Evolutionary conservation across 2,113 vertebrate species (phyloP), one percentile per base, ranked within the genome.

Genomic region (Polypterus senegalus): DNA sequence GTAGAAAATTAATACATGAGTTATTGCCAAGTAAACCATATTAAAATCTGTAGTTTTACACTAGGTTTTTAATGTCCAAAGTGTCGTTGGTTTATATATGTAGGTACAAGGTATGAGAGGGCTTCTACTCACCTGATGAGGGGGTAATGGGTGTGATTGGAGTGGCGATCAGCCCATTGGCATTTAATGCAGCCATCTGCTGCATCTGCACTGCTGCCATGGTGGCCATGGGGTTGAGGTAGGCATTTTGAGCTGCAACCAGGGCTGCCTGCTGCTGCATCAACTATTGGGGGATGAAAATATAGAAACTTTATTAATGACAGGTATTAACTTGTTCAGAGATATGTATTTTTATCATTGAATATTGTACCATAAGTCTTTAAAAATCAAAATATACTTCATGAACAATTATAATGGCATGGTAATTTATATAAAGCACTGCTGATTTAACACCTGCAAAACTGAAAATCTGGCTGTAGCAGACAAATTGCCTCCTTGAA

Each of bases 181-280:
- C 89, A 69, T 91, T 94, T 77, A 95, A 90, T 54, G 91, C 87
- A 1, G 92, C 91, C 81, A 94, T 87, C 76, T 95, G 93, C 76
- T 94, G 92, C 90, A 95, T 93, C 80, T 96, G 92, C 64, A 93
- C 89, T 0, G 92, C 90, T 2, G 92, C 90, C 79, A 93, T 90
- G 71, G 91, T 91, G 76, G 91, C 89, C 79, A 96, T 91, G 62
- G 92, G 92, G 79, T 91, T 94, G 76, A 97, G 89, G 83, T 97
- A 96, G 75, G 92, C 89, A 9, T 89, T 92, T 83, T 95, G 92
- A n/a, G 93, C 81, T 7, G 83, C 92, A 65, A 96, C 90, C 78
- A 96, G 80, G 55, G 92, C 91, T 3, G 83, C 81, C 84, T 96
- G 92, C 84, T 97, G 93, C 83, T 97, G 93, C 86, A 94, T 93